phyloP scores from a whole-genome alignment of 2,797 vertebrate genomes.

The Danio aesculapii region DNA sequence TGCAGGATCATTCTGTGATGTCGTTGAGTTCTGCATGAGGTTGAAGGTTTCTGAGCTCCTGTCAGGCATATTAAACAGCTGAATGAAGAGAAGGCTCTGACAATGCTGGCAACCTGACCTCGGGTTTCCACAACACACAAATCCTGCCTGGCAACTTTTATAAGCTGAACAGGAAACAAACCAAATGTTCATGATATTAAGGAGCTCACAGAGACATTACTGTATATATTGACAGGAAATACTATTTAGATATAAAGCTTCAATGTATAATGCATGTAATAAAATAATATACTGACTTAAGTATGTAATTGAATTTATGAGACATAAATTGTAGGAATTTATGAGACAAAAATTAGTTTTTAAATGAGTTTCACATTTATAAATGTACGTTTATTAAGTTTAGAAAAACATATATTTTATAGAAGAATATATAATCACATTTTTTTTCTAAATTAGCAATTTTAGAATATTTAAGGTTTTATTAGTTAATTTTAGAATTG shows the following conservation, averaged over 20 bases:
- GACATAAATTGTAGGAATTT: too few relatives aligned
- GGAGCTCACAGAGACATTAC: neutral
- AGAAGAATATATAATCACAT: too few relatives aligned
- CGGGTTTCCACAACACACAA: conserved; percentile 44
- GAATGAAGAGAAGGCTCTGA: neutral
- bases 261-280: too few relatives aligned
- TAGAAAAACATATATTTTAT: too few relatives aligned
- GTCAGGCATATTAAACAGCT: conserved; percentile 5
- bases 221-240: neutral
- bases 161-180: neutral
- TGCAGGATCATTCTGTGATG: neutral
- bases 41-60: neutral
- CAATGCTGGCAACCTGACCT: conserved; percentile 14
- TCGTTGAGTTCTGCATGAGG: conserved; percentile 4
- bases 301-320: too few relatives aligned
- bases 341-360: too few relatives aligned
- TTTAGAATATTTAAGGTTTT: too few relatives aligned
- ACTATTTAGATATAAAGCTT: neutral
- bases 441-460: too few relatives aligned
- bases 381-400: too few relatives aligned
- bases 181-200: neutral
- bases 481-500: too few relatives aligned
- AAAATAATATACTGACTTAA: too few relatives aligned
- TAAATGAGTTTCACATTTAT: too few relatives aligned
- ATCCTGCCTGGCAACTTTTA: conserved; percentile 54